Evolutionary conservation across 2,888 invertebrate species (phyloP).

Genomic region (Linyphia triangularis): DNA sequence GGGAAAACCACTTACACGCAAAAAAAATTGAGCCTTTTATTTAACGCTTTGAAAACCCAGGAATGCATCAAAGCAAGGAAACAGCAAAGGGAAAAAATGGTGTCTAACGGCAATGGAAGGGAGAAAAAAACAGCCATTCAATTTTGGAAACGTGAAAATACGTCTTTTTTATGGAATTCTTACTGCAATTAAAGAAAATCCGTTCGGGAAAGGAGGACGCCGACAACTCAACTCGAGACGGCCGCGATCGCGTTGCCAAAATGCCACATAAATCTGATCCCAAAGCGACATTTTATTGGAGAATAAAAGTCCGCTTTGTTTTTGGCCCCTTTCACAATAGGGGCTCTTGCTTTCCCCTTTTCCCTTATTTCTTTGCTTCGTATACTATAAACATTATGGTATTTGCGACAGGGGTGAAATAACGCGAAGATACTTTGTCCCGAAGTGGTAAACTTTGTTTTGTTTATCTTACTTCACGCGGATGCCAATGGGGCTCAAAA

Average conservation of each 20-base stretch:
- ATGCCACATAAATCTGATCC: slow-evolving; percentile 74
- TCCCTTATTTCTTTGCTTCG: not conserved
- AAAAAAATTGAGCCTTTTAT: slow-evolving; percentile 42
- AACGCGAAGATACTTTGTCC: slow-evolving; percentile 43
- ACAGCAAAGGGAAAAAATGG: slow-evolving; percentile 11
- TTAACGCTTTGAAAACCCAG: slow-evolving; percentile 29
- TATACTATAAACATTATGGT: slow-evolving; percentile 68
- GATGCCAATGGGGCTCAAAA: not conserved
- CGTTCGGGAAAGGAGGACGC: slow-evolving; percentile 60
- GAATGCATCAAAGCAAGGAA: slow-evolving; percentile 38
- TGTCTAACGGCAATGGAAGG: not conserved
- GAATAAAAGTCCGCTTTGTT: slow-evolving; percentile 66
- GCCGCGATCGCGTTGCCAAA: slow-evolving; percentile 49
- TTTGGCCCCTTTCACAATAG: slow-evolving; percentile 25
- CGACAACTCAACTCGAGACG: slow-evolving; percentile 71
- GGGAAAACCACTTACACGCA: not conserved
- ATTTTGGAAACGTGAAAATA: slow-evolving; percentile 70
- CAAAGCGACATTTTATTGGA: slow-evolving; percentile 70
- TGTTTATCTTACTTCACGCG: not conserved
- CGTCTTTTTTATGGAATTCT: slow-evolving; percentile 69
- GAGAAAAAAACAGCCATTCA: slow-evolving; percentile 59
- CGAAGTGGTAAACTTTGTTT: not conserved
- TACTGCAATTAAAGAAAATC: slow-evolving; percentile 74
- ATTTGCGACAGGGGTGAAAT: slow-evolving; percentile 64
- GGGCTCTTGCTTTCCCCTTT: not conserved